These are phyloP conservation scores for Glossophaga mutica DNA, from an alignment of 2,797 vertebrate genomes.

Conservation along the genomic window DNA sequence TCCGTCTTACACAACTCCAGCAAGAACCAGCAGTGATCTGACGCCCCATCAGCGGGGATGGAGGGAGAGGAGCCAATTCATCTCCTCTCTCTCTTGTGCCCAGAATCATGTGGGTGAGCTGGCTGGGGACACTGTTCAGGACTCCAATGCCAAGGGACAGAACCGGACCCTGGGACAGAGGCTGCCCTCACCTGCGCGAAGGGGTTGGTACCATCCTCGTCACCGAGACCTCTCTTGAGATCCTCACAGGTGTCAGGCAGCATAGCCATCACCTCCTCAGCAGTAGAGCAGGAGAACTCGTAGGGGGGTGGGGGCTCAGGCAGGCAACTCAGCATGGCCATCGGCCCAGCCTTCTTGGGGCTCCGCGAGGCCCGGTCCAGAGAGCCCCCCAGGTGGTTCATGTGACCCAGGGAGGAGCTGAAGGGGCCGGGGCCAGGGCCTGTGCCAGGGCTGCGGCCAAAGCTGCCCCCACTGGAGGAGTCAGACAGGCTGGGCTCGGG, in stretches of 20 bases:
- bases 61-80: background rate
- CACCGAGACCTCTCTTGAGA: slow-evolving; percentile 92
- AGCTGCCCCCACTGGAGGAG: slow-evolving; percentile 92
- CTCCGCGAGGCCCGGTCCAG: slow-evolving; percentile 87
- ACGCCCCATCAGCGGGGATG: fast-evolving
- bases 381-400: slow-evolving; percentile 96
- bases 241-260: slow-evolving; percentile 92
- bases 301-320: slow-evolving; percentile 93
- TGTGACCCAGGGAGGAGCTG: slow-evolving; percentile 96
- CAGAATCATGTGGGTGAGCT: background rate
- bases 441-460: slow-evolving; percentile 89
- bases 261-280: slow-evolving; percentile 91
- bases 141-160: background rate
- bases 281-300: slow-evolving; percentile 89
- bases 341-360: slow-evolving; percentile 82
- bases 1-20: background rate
- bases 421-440: slow-evolving; percentile 89
- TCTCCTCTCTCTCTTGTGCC: background rate
- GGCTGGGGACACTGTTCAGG: background rate
- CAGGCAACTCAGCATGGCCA: slow-evolving; percentile 88
- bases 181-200: slow-evolving; percentile 89
- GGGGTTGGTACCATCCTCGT: slow-evolving; percentile 88
- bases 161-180: background rate
- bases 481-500: slow-evolving; percentile 93
- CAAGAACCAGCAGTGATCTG: background rate